Base-by-base conservation (phyloP, 2,797 vertebrate species). In the Sylvia borin region DNA sequence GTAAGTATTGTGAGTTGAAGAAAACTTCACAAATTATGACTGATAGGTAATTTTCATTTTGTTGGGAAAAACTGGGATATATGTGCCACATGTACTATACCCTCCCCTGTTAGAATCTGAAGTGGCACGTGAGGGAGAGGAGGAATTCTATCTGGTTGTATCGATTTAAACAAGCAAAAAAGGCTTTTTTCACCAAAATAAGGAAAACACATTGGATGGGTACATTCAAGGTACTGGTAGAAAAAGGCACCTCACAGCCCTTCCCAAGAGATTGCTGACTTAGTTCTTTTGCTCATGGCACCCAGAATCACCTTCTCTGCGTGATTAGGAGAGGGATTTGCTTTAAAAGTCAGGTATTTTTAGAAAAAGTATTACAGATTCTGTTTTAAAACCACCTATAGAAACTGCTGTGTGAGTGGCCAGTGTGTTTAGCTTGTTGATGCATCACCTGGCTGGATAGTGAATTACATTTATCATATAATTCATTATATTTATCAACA, bases 221-320 rank as follows among this genome's bases (percentile, higher is more conserved):
- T 43, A 16, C 2, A 2, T 36, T 43, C 0, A 1, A 16, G 1
- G 3, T 24, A 5, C 10, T 2, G 9, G 26, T 29, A 50, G 38
- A 25, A 24, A 11, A 43, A 36, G 38, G 32, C 55, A 66, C 12
- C 24, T 60, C 0, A 0, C 11, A n/a, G 45, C 38, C 7, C 5
- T 47, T 38, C 31, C 34, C 0, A 5, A 50, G 36, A 53, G 60
- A 25, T 42, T 29, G 4, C 9, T 1, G 27, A 6, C 6, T 66
- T 31, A 45, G 10, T 29, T 54, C 21, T 43, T 61, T 29, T 42
- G 50, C 51, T 85, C 4, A 2, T 29, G 58, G 32, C 17, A 27
- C 51, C 26, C 3, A 31, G 38, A 68, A 57, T 68, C 34, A 11
- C 34, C 26, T 40, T 10, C 62, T 64, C 32, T 43, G 36, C 25